Conservation (phyloP, 2,113 vertebrate genomes). For the Lepus europaeus region DNA sequence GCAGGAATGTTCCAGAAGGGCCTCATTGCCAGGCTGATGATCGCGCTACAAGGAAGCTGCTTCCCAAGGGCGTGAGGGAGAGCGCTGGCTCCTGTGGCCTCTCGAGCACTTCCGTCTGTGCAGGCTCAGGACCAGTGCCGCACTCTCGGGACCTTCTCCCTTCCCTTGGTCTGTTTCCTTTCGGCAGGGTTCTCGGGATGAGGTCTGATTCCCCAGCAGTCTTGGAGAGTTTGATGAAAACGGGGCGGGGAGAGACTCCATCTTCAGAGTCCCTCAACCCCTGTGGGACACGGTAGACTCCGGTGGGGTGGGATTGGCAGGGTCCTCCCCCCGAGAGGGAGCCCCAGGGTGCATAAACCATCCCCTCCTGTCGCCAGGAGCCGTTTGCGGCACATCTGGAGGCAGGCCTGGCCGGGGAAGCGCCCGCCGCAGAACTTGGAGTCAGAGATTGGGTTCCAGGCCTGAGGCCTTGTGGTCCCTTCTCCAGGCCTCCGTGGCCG, state of each 20-base stretch:
- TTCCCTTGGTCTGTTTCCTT: not conserved
- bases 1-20: conserved; percentile 52
- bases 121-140: not conserved
- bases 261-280: not conserved
- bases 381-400: not conserved
- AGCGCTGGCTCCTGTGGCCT: not conserved
- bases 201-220: not conserved
- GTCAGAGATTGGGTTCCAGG: not conserved
- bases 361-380: not conserved
- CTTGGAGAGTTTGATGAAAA: conserved; percentile 7
- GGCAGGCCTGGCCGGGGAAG: not conserved
- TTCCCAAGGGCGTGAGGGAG: not conserved
- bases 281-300: not conserved
- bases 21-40: not conserved
- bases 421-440: not conserved
- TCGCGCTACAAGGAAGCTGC: not conserved
- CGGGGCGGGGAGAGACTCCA: not conserved
- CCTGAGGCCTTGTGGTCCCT: not conserved
- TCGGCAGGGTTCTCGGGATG: not conserved
- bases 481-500: not conserved
- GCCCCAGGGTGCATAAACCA: not conserved
- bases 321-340: not conserved
- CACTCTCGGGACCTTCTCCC: not conserved
- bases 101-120: not conserved
- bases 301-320: too few species aligned